A percentile compares a stretch with the other conserved stretches of the same genome.
phyloP scores from a whole-genome alignment of 2,888 invertebrate genomes.

The Muschampia staudingeri region DNA sequence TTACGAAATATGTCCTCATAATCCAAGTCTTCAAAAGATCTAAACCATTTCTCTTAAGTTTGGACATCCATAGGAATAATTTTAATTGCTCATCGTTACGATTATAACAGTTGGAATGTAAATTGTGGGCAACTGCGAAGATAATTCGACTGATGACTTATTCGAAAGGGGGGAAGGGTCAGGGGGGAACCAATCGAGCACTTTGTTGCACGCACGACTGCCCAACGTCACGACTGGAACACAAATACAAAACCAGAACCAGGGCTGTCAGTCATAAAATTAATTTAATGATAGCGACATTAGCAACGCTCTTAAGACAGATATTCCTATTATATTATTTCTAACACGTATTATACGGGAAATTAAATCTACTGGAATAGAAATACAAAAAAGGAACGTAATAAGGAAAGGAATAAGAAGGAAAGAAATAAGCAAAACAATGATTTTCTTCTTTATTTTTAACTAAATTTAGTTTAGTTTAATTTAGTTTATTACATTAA shows the following conservation, averaged over 20 bases:
- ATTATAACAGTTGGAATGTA: slow-evolving; percentile 27
- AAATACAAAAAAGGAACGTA: too few species aligned
- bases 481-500: too few species aligned
- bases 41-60: not conserved
- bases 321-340: not conserved
- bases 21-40: not conserved
- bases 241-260: slow-evolving; percentile 68
- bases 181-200: slow-evolving; percentile 81
- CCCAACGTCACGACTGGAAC: slow-evolving; percentile 80
- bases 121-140: slow-evolving; percentile 65
- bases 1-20: not conserved
- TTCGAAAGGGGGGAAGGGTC: slow-evolving; percentile 67
- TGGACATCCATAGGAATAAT: not conserved
- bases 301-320: not conserved
- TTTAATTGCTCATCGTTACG: slow-evolving; percentile 20
- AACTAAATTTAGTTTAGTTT: too few species aligned
- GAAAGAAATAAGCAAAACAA: too few species aligned
- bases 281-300: not conserved
- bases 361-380: too few species aligned
- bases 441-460: too few species aligned
- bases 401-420: too few species aligned
- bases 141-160: slow-evolving; percentile 72
- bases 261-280: slow-evolving; percentile 25
- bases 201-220: slow-evolving; percentile 87
- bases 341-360: too few species aligned